These are phyloP conservation scores for Caenorhabditis inopinata DNA, from an alignment of 1,140 invertebrate genomes.

Conservation along the genomic window DNA sequence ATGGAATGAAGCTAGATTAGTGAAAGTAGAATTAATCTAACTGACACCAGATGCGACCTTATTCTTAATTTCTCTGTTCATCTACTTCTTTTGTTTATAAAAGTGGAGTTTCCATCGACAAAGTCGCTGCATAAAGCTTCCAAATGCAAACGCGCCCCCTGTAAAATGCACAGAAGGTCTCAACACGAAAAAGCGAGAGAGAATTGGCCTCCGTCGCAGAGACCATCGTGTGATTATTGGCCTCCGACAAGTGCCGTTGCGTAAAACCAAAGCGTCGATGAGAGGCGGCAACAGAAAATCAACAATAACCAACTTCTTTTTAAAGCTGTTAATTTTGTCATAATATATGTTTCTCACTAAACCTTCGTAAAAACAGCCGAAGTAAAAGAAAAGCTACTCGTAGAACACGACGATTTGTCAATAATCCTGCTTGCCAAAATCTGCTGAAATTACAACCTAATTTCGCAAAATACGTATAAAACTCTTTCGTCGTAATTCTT, in stretches of 20 bases:
- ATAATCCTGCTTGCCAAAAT: no score
- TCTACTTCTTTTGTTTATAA: constrained; percentile 6
- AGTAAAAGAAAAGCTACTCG: no score
- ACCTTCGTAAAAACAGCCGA: no score
- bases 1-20: neutral
- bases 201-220: constrained; percentile 26
- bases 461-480: no score
- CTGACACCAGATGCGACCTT: constrained; percentile 8
- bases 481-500: no score
- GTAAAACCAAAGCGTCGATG: constrained; percentile 23
- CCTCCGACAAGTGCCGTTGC: neutral
- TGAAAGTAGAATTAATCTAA: neutral
- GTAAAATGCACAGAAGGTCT: neutral
- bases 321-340: neutral
- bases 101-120: neutral
- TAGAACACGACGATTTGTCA: no score
- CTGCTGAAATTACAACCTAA: no score
- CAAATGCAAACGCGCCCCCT: neutral
- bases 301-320: constrained; percentile 15
- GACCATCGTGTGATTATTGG: constrained; percentile 11
- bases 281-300: neutral
- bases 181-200: constrained; percentile 12
- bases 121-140: neutral
- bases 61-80: neutral
- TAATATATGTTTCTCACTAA: no score